Evolutionary conservation across 2,888 invertebrate genomes (phyloP).

Genomic region (Mechanitis mazaeus): DNA sequence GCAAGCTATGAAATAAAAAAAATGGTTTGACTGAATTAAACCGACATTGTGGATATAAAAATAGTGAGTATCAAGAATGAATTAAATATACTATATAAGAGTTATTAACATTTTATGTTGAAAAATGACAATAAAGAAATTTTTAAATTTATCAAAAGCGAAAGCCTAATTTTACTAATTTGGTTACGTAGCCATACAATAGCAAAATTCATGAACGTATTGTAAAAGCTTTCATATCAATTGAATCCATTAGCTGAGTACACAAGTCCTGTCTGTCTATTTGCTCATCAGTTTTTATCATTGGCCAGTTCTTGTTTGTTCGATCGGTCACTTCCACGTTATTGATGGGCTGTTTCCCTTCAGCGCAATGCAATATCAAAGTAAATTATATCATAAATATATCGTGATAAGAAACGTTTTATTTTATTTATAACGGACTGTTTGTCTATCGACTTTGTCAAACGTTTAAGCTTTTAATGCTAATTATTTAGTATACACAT

Average conservation of each 20-base stretch:
- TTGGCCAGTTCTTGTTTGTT: conserved; percentile 71
- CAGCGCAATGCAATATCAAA: conserved; percentile 42
- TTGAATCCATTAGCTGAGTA: conserved; percentile 77
- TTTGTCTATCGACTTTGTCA: conserved; percentile 25
- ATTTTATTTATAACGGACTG: conserved; percentile 25
- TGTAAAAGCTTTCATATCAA: conserved; percentile 77
- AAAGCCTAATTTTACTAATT: conserved; percentile 43
- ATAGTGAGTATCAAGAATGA: too few relatives aligned
- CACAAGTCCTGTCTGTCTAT: conserved; percentile 72
- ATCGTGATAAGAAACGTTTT: conserved; percentile 30
- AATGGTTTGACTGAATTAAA: not conserved
- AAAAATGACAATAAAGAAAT: too few relatives aligned
- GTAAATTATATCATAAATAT: conserved; percentile 30
- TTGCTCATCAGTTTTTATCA: conserved; percentile 77
- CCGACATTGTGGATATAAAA: too few relatives aligned
- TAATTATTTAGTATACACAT: conserved; percentile 36
- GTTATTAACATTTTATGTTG: not conserved
- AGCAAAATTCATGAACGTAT: conserved; percentile 56
- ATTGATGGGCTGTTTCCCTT: conserved; percentile 68
- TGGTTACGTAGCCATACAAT: conserved; percentile 56
- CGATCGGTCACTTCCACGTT: conserved; percentile 72
- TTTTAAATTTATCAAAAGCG: too few relatives aligned
- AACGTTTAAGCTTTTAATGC: conserved; percentile 31
- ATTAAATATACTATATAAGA: not conserved
- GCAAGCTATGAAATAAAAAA: conserved; percentile 6